Percentiles rank a stretch among this genome's conserved stretches.
Conservation (phyloP, 2,113 vertebrate species). For the Tor tambroides region DNA sequence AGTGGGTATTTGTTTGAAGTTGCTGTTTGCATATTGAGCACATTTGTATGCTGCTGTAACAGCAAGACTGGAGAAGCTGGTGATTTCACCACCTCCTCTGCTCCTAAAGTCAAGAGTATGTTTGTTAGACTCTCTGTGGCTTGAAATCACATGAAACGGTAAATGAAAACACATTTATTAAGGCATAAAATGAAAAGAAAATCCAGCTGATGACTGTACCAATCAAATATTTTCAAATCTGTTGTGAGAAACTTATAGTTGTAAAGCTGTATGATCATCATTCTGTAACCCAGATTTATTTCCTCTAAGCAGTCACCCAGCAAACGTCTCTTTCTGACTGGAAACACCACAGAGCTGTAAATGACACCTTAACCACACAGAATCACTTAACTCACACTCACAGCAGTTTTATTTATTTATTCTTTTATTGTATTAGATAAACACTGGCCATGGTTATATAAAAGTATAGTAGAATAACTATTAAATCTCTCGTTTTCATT, state of each 20-base stretch:
- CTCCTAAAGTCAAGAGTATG: background rate
- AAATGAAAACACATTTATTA: too few species aligned
- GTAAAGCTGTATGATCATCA: background rate
- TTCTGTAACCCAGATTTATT: slow-evolving; percentile 13
- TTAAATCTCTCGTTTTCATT: too few species aligned
- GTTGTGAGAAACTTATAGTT: background rate
- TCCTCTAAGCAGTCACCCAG: background rate
- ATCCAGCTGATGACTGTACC: too few species aligned
- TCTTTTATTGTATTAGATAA: background rate
- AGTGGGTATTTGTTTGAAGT: background rate
- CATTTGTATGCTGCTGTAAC: background rate
- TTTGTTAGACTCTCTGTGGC: background rate
- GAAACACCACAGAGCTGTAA: background rate
- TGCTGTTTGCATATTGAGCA: background rate
- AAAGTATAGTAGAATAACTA: too few species aligned
- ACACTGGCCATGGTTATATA: too few species aligned
- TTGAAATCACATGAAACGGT: background rate
- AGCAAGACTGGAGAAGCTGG: too few species aligned
- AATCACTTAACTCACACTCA: background rate
- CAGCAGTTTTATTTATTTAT: background rate
- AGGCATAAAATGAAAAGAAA: too few species aligned
- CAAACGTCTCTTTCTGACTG: slow-evolving; percentile 10
- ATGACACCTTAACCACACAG: slow-evolving; percentile 12
- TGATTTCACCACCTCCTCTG: too few species aligned
- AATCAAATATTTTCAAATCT: background rate